Conservation (phyloP, 2,888 invertebrate species). For the Euplexia lucipara region DNA sequence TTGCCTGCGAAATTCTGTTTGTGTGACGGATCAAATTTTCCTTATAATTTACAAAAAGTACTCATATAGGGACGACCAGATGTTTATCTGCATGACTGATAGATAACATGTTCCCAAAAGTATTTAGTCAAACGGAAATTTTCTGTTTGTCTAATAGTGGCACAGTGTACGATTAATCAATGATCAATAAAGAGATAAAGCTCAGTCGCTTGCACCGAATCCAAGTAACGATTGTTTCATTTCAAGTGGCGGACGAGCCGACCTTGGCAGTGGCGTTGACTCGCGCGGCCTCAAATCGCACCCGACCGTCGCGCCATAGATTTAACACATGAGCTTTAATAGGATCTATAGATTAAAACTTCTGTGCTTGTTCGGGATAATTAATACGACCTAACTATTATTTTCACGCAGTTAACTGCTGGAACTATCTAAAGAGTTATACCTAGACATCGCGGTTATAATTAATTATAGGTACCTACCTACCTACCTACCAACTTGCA, state of each 20-base stretch:
- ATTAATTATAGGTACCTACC: no score
- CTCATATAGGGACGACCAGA: neutral
- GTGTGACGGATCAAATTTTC: neutral
- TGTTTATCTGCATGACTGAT: constrained; percentile 11
- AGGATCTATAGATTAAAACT: constrained; percentile 58
- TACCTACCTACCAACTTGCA: no score
- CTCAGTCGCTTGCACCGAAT: constrained; percentile 70
- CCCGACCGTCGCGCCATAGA: constrained; percentile 76
- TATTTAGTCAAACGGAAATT: constrained; percentile 11
- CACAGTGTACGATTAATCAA: constrained; percentile 36
- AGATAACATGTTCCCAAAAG: constrained; percentile 3
- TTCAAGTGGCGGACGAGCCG: constrained; percentile 75
- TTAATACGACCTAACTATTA: no score
- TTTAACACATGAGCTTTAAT: constrained; percentile 68
- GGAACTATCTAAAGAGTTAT: no score
- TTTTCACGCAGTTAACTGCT: no score
- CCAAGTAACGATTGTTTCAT: constrained; percentile 72
- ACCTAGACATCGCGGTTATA: no score
- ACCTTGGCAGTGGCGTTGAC: constrained; percentile 89
- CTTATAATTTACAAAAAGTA: no score
- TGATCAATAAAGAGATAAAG: constrained; percentile 56
- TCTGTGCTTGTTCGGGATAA: constrained; percentile 45
- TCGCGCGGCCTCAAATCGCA: constrained; percentile 83
- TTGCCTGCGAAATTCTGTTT: neutral
- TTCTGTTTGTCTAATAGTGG: constrained; percentile 15